Evolutionary conservation across 2,797 vertebrate genomes (phyloP).

Genomic region (Myotis myotis): DNA sequence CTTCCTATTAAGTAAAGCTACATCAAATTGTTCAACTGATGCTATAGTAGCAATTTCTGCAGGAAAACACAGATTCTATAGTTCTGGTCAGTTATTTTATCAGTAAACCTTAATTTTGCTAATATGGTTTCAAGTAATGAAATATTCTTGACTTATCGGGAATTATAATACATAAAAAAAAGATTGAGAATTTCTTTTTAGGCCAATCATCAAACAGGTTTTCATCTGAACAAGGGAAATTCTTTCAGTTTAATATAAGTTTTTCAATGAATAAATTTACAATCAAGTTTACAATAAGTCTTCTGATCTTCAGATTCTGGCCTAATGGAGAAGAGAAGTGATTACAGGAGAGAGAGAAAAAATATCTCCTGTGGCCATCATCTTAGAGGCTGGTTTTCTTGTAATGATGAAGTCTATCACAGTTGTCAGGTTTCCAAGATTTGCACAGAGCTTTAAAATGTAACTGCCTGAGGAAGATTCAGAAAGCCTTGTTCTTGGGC

Average conservation of each 20-base stretch:
- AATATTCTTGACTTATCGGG: background rate
- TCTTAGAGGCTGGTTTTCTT: background rate
- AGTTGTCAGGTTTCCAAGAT: constrained; percentile 1
- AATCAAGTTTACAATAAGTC: background rate
- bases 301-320: constrained; percentile 44
- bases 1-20: constrained; percentile 42
- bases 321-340: background rate
- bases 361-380: constrained; percentile 13
- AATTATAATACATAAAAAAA: constrained; percentile 11
- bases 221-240: constrained; percentile 36
- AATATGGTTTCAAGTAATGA: constrained; percentile 16
- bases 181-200: background rate
- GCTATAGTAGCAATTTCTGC: background rate
- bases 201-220: constrained; percentile 43
- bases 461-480: constrained; percentile 63
- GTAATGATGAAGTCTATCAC: background rate
- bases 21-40: background rate
- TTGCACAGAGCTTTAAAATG: constrained; percentile 48
- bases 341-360: background rate
- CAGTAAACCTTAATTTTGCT: constrained; percentile 6
- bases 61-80: background rate
- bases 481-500: constrained; percentile 78
- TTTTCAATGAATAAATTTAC: constrained; percentile 33
- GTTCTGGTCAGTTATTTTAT: background rate
- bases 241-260: constrained; percentile 31